These are phyloP conservation scores for Myotis yumanensis DNA, from an alignment of 2,113 vertebrate species.

Conservation along the genomic window DNA sequence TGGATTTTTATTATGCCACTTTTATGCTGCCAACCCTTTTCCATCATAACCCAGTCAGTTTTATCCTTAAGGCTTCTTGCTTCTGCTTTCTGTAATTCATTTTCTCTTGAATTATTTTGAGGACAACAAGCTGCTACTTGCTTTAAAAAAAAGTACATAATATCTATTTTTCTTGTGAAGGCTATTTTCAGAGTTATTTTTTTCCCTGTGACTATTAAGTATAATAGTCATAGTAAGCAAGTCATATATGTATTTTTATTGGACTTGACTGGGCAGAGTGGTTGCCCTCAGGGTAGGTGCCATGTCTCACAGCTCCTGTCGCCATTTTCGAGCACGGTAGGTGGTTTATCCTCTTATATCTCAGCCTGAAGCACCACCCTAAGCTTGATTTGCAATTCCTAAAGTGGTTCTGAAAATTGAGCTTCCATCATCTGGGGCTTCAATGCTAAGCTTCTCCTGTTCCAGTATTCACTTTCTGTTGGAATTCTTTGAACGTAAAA, in stretches of 20 bases:
- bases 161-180: conserved; percentile 53
- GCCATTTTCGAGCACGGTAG: conserved; percentile 53
- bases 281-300: conserved; percentile 29
- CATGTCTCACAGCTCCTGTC: conserved; percentile 24
- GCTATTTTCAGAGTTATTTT: conserved; percentile 61
- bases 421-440: conserved; percentile 60
- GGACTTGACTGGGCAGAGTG: conserved; percentile 46
- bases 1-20: conserved; percentile 66
- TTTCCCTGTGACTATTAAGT: conserved; percentile 42
- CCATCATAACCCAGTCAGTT: conserved; percentile 50
- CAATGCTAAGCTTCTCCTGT: conserved; percentile 12
- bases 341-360: conserved; percentile 61
- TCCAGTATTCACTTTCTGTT: conserved; percentile 60
- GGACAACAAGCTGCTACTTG: conserved; percentile 68
- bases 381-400: conserved; percentile 70
- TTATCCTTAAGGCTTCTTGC: conserved; percentile 55
- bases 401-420: conserved; percentile 63
- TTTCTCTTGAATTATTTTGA: conserved; percentile 70
- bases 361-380: conserved; percentile 52
- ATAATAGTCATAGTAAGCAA: conserved; percentile 4
- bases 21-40: conserved; percentile 26
- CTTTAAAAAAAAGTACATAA: not conserved
- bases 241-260: conserved; percentile 64
- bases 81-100: conserved; percentile 64
- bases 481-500: conserved; percentile 56